A percentile compares a stretch with the other conserved stretches of the same genome.
phyloP scores from a whole-genome alignment of 2,113 vertebrate species.

The Picathartes gymnocephalus region DNA sequence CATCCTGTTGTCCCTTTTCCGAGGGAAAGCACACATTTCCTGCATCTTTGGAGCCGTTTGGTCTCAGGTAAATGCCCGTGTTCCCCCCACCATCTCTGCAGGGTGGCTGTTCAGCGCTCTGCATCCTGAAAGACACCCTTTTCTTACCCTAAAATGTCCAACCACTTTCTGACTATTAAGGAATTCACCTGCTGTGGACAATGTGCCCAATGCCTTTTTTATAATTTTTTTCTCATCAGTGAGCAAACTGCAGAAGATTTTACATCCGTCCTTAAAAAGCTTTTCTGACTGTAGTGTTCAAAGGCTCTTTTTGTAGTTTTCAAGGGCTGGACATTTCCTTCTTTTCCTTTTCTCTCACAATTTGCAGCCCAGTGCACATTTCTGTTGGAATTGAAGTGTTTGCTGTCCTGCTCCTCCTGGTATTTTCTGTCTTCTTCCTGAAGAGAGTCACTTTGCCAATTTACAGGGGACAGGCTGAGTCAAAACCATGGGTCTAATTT shows the following conservation, averaged over 20 bases:
- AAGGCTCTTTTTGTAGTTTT: neutral
- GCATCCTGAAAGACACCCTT: neutral
- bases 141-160: neutral
- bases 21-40: neutral
- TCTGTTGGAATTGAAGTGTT: neutral
- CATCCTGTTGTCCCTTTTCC: neutral
- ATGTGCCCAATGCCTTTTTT: accelerated
- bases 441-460: neutral
- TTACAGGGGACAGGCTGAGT: neutral
- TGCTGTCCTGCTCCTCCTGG: neutral
- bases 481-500: accelerated
- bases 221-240: neutral
- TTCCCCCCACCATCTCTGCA: neutral
- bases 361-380: neutral
- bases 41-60: neutral
- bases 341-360: neutral
- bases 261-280: neutral
- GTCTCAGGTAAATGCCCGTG: neutral
- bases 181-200: neutral
- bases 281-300: neutral
- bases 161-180: neutral
- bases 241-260: neutral
- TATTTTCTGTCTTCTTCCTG: neutral
- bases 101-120: neutral
- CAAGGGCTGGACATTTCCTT: neutral